phyloP scores from a whole-genome alignment of 2,797 vertebrate genomes.

The Mionectes olivaceus region DNA sequence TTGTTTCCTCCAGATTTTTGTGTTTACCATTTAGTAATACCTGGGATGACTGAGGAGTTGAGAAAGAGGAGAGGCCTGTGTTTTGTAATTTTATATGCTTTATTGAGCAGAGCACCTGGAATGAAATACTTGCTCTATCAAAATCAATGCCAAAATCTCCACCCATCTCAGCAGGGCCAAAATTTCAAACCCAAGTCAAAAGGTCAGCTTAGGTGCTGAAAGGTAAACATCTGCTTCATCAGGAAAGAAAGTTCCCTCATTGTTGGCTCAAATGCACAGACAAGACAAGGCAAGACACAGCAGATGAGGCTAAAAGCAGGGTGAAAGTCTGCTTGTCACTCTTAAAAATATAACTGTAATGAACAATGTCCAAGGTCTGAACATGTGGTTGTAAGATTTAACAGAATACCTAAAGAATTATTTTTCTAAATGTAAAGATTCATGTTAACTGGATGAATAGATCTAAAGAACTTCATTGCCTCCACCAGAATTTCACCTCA shows the following conservation, averaged over 20 bases:
- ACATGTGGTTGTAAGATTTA: neutral
- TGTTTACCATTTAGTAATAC: conserved; percentile 19
- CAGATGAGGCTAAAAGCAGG: neutral
- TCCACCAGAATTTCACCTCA: neutral
- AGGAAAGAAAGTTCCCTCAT: neutral
- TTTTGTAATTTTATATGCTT: conserved; percentile 42
- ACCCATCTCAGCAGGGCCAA: conserved; percentile 36
- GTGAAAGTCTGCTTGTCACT: neutral
- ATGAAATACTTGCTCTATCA: conserved; percentile 6
- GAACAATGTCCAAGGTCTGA: neutral
- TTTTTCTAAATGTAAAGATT: neutral
- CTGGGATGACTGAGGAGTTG: conserved; percentile 36
- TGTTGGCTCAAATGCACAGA: neutral
- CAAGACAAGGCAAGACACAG: conserved; percentile 20
- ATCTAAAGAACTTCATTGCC: neutral
- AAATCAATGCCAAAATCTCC: conserved; percentile 51
- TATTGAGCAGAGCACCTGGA: conserved; percentile 53
- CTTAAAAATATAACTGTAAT: neutral
- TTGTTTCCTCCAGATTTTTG: conserved; percentile 28
- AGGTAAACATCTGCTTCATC: conserved; percentile 32
- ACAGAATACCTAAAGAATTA: neutral
- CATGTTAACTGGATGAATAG: neutral
- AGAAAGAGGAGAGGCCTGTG: conserved; percentile 11
- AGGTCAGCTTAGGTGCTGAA: conserved; percentile 48
- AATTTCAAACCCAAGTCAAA: conserved; percentile 61